phyloP scores from a whole-genome alignment of 1,140 invertebrate species.

The Limonius californicus region DNA sequence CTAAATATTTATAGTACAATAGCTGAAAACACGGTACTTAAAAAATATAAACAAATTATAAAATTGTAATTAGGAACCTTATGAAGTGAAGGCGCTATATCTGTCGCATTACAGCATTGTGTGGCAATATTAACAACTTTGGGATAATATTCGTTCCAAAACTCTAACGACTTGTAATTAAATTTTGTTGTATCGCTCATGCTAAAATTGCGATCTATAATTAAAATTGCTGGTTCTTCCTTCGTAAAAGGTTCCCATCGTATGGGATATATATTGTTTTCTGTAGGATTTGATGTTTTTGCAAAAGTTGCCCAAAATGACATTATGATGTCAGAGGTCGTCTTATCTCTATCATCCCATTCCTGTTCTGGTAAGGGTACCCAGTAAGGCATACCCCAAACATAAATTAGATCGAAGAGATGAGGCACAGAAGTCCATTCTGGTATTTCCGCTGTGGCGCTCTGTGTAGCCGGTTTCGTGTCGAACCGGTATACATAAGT shows the following conservation, averaged over 20 bases:
- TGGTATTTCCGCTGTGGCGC: slow-evolving; percentile 59
- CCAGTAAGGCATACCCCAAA: slow-evolving; percentile 72
- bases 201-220: slow-evolving; percentile 69
- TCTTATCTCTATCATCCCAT: slow-evolving; percentile 72
- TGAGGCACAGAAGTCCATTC: slow-evolving; percentile 73
- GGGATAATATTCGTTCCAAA: slow-evolving; percentile 80
- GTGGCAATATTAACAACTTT: slow-evolving; percentile 63
- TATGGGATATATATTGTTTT: slow-evolving; percentile 57
- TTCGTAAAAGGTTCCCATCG: slow-evolving; percentile 67
- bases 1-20: no score
- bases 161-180: slow-evolving; percentile 70
- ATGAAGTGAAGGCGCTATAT: slow-evolving; percentile 1
- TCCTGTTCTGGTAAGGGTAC: slow-evolving; percentile 49
- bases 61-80: no score
- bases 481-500: slow-evolving; percentile 73
- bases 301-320: slow-evolving; percentile 71
- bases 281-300: slow-evolving; percentile 65
- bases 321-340: slow-evolving; percentile 72
- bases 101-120: slow-evolving; percentile 62
- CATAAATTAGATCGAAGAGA: slow-evolving; percentile 72
- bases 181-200: slow-evolving; percentile 62
- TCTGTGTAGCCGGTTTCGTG: slow-evolving; percentile 62
- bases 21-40: no score
- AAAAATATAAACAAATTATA: no score
- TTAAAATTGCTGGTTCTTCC: slow-evolving; percentile 59